Evolutionary conservation across 2,888 invertebrate genomes (phyloP).

Genomic region (Melanotus villosus): DNA sequence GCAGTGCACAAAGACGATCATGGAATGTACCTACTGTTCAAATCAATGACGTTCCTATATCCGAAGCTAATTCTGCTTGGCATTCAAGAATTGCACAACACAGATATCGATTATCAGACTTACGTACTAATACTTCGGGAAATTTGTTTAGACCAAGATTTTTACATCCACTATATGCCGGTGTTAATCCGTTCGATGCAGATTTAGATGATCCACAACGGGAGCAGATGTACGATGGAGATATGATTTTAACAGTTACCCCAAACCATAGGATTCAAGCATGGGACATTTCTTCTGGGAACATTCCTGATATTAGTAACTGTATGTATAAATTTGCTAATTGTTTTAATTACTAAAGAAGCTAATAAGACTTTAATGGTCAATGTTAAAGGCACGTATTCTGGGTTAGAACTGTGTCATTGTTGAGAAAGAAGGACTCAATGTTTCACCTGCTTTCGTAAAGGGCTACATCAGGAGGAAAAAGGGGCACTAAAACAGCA

Average conservation of each 20-base stretch:
- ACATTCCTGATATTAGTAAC: constrained; percentile 81
- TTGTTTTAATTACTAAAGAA: too few species aligned
- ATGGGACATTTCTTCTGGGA: constrained; percentile 84
- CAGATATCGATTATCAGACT: constrained; percentile 60
- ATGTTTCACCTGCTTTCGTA: too few species aligned
- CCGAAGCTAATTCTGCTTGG: constrained; percentile 59
- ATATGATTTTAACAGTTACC: constrained; percentile 72
- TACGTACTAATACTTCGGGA: constrained; percentile 55
- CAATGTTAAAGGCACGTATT: too few species aligned
- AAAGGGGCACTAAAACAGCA: too few species aligned
- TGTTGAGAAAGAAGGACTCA: too few species aligned
- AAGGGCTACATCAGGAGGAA: too few species aligned
- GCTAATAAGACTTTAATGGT: too few species aligned
- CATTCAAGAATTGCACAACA: constrained; percentile 50
- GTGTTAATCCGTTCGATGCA: constrained; percentile 65
- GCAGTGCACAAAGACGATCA: constrained; percentile 32
- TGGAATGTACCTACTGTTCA: constrained; percentile 72
- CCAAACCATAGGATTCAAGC: constrained; percentile 86
- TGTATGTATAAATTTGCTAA: constrained; percentile 69
- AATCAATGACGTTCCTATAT: constrained; percentile 74
- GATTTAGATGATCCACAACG: constrained; percentile 65
- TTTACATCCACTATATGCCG: constrained; percentile 70
- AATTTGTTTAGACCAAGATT: constrained; percentile 65
- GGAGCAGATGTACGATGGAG: constrained; percentile 65
- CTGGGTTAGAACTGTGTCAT: too few species aligned